These are phyloP conservation scores for Eulacestoma nigropectus DNA, from an alignment of 2,113 vertebrate genomes.

Conservation along the genomic window DNA sequence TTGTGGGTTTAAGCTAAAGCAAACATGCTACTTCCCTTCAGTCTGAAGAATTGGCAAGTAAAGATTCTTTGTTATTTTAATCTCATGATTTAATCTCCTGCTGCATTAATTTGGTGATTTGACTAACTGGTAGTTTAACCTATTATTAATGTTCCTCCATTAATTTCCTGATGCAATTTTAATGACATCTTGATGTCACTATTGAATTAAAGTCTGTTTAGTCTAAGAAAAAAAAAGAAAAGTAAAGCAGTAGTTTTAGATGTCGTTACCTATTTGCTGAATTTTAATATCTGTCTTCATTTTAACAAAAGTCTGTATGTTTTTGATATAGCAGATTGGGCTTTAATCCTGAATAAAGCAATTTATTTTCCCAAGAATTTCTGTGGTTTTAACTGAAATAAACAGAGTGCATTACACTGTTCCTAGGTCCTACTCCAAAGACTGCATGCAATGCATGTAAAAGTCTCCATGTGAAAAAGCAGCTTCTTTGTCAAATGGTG, in stretches of 20 bases:
- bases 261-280: background rate
- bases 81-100: slow-evolving; percentile 51
- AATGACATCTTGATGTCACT: slow-evolving; percentile 37
- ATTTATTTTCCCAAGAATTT: background rate
- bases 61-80: slow-evolving; percentile 61
- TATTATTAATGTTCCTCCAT: slow-evolving; percentile 52
- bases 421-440: background rate
- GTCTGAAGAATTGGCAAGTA: background rate
- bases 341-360: background rate
- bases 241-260: background rate
- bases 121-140: slow-evolving; percentile 55
- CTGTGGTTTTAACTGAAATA: background rate
- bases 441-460: background rate
- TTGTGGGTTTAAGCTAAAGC: background rate
- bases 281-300: background rate
- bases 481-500: background rate
- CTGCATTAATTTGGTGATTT: slow-evolving; percentile 61
- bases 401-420: background rate
- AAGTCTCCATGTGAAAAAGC: background rate
- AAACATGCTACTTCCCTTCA: slow-evolving; percentile 3
- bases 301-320: background rate
- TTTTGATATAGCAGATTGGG: background rate
- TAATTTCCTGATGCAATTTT: slow-evolving; percentile 54
- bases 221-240: background rate
- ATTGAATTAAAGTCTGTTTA: slow-evolving; percentile 26